Conservation (phyloP, 2,888 invertebrate species). For the Aporophyla lueneburgensis region DNA sequence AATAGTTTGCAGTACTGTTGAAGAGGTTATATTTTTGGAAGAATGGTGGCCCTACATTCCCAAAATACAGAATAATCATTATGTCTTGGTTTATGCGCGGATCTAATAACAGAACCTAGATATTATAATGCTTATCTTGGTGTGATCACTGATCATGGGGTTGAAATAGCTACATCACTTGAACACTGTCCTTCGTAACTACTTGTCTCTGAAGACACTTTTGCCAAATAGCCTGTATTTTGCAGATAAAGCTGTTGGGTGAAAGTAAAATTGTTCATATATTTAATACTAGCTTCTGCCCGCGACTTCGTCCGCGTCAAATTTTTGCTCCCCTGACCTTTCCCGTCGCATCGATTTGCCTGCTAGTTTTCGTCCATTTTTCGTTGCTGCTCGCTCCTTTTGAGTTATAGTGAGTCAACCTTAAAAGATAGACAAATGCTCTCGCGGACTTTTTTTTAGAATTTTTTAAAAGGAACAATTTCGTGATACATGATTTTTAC, state of each 20-base stretch:
- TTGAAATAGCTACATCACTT: background rate
- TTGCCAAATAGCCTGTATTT: conserved; percentile 7
- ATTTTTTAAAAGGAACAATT: too few species aligned
- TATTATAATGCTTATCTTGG: background rate
- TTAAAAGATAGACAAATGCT: too few species aligned
- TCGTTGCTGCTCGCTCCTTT: too few species aligned
- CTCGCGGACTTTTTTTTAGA: too few species aligned
- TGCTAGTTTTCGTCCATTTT: too few species aligned
- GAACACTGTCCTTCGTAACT: background rate
- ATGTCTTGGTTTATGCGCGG: background rate
- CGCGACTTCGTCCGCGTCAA: too few species aligned
- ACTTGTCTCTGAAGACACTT: conserved; percentile 4
- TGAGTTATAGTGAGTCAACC: too few species aligned
- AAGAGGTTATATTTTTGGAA: background rate
- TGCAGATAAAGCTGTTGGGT: background rate
- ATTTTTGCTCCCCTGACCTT: too few species aligned
- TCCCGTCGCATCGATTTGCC: too few species aligned
- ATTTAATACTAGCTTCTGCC: too few species aligned
- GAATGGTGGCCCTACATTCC: background rate
- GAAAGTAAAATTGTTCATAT: background rate
- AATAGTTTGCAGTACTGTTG: conserved; percentile 17
- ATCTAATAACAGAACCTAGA: background rate
- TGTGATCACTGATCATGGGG: background rate
- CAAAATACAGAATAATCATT: background rate
- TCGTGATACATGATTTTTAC: too few species aligned